These are phyloP conservation scores for Sapayoa aenigma DNA, from an alignment of 2,113 vertebrate genomes.

Conservation along the genomic window DNA sequence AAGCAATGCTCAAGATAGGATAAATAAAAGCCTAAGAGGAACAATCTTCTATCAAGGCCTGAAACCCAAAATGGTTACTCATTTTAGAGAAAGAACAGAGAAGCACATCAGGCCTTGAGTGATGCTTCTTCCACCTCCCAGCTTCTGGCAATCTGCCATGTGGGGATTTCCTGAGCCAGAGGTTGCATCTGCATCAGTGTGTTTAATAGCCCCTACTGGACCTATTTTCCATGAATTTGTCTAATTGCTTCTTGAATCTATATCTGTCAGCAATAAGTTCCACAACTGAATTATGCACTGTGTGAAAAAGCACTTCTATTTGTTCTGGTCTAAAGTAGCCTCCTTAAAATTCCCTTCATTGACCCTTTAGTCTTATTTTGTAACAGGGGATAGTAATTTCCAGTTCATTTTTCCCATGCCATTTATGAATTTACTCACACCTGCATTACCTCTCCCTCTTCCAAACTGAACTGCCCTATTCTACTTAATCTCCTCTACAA, in stretches of 20 bases:
- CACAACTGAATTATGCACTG: constrained; percentile 27
- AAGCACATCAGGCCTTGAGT: not conserved
- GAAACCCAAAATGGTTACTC: not conserved
- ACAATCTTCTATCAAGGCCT: not conserved
- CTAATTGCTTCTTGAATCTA: constrained; percentile 59
- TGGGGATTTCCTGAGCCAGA: constrained; percentile 52
- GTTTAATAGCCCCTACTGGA: constrained; percentile 48
- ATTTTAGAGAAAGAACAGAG: not conserved
- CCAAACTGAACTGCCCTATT: not conserved
- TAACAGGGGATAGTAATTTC: not conserved
- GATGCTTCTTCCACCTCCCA: constrained; percentile 22
- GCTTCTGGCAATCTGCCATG: constrained; percentile 39
- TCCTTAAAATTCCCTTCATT: not conserved
- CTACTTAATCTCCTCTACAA: not conserved
- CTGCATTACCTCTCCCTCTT: not conserved
- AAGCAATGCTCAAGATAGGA: not conserved
- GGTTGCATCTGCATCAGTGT: constrained; percentile 31
- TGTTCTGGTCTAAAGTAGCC: constrained; percentile 9
- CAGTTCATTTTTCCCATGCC: not conserved
- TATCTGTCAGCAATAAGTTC: constrained; percentile 49
- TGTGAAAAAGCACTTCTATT: constrained; percentile 38
- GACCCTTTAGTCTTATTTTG: not conserved
- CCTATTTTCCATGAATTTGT: constrained; percentile 54
- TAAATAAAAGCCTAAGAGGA: not conserved
- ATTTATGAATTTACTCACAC: not conserved